Conservation (phyloP, 2,113 vertebrate species). For the Aegithalos caudatus region DNA sequence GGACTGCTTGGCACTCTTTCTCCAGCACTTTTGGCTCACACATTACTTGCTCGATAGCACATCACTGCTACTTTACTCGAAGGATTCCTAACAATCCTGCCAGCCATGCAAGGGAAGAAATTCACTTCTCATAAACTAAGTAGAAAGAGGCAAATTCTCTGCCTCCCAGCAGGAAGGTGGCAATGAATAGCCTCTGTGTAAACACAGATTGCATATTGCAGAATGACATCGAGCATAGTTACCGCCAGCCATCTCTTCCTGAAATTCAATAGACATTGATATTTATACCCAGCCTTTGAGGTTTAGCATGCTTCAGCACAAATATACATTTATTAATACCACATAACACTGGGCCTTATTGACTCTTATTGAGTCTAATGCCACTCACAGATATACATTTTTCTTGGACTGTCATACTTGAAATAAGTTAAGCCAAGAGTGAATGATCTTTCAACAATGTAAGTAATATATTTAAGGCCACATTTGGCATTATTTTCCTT, state of each 20-base stretch:
- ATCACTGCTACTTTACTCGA: background rate
- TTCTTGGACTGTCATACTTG: background rate
- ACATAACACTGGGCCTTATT: background rate
- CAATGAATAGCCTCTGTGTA: conserved; percentile 28
- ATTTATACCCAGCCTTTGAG: conserved; percentile 44
- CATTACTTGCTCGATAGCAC: background rate
- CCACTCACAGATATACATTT: background rate
- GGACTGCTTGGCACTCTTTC: background rate
- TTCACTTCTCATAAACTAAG: conserved; percentile 12
- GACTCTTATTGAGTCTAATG: background rate
- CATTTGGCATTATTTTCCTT: background rate
- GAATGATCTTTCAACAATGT: background rate
- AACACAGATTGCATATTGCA: conserved; percentile 29
- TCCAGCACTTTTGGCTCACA: background rate
- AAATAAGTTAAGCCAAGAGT: conserved; percentile 7
- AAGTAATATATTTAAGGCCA: background rate
- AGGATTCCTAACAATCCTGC: conserved; percentile 7
- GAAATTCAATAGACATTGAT: conserved; percentile 44
- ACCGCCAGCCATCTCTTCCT: background rate
- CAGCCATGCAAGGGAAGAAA: background rate
- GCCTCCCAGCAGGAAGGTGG: background rate
- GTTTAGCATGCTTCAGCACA: conserved; percentile 41
- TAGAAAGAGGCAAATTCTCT: conserved; percentile 47
- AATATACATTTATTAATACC: conserved; percentile 34
- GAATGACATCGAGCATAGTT: background rate